These are phyloP conservation scores for Napeogenes sylphis DNA, from an alignment of 2,888 invertebrate genomes.

Conservation along the genomic window DNA sequence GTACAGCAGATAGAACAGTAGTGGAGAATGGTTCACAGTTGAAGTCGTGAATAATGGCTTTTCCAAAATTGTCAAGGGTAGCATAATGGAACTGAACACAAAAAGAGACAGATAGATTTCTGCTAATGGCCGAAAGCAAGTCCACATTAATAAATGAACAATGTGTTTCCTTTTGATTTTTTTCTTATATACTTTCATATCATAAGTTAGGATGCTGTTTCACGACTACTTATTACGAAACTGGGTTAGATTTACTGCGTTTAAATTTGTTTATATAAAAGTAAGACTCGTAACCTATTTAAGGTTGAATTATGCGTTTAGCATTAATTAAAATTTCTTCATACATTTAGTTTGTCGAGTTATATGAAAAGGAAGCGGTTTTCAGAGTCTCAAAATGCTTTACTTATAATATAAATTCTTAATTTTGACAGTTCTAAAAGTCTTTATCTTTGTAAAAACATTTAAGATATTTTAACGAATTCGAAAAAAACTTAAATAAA, in stretches of 20 bases:
- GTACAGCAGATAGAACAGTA: background rate
- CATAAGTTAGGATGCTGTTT: constrained; percentile 26
- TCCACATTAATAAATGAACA: constrained; percentile 61
- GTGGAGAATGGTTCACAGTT: constrained; percentile 41
- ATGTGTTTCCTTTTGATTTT: constrained; percentile 49
- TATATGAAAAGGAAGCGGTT: constrained; percentile 17
- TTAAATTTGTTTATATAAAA: constrained; percentile 28
- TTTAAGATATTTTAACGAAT: too few relatives aligned
- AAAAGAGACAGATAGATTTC: constrained; percentile 53
- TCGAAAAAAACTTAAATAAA: too few relatives aligned
- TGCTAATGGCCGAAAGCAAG: constrained; percentile 57
- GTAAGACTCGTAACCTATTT: constrained; percentile 29
- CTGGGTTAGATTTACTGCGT: constrained; percentile 37
- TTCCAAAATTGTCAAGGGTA: constrained; percentile 52
- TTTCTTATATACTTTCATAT: constrained; percentile 28
- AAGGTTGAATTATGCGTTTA: constrained; percentile 14
- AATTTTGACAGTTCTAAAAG: too few relatives aligned
- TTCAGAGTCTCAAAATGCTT: background rate
- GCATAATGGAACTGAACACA: constrained; percentile 43
- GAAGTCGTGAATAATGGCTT: constrained; percentile 51
- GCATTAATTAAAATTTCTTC: constrained; percentile 8
- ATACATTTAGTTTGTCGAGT: constrained; percentile 6
- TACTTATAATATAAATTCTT: too few relatives aligned
- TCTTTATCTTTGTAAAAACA: too few relatives aligned
- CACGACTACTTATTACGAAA: constrained; percentile 35